Evolutionary conservation across 2,113 vertebrate species (phyloP).

Genomic region (Nibea coibor): DNA sequence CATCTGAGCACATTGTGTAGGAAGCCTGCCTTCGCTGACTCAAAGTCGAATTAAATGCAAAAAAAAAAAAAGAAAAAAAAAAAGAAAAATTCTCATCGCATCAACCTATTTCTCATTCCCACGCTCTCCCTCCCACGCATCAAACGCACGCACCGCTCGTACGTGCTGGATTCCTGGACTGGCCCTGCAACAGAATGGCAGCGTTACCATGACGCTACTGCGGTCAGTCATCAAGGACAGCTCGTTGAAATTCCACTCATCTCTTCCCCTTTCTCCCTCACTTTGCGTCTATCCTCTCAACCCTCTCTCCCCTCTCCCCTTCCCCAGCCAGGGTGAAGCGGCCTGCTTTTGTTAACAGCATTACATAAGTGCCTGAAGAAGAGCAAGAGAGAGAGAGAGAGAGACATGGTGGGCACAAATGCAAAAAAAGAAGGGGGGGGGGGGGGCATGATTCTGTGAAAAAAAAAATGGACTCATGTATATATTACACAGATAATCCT

Average conservation of each 20-base stretch:
- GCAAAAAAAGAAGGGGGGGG: slow-evolving; percentile 13
- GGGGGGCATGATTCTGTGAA: slow-evolving; percentile 38
- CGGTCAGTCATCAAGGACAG: slow-evolving; percentile 65
- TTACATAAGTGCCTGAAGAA: slow-evolving; percentile 73
- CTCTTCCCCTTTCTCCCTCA: slow-evolving; percentile 53
- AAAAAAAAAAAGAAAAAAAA: too few relatives aligned
- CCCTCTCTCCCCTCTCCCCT: slow-evolving; percentile 12
- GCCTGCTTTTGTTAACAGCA: slow-evolving; percentile 77
- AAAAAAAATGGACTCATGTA: slow-evolving; percentile 50
- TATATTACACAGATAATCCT: slow-evolving; percentile 76
- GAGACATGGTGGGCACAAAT: slow-evolving; percentile 19
- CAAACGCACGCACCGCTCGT: slow-evolving; percentile 14
- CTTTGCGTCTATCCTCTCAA: slow-evolving; percentile 53
- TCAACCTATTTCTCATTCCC: slow-evolving; percentile 37
- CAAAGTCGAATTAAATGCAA: slow-evolving; percentile 37
- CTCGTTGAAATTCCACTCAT: slow-evolving; percentile 80
- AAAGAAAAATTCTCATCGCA: slow-evolving; percentile 22
- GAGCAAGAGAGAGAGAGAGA: slow-evolving; percentile 8
- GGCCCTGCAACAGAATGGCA: slow-evolving; percentile 52
- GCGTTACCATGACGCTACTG: slow-evolving; percentile 69
- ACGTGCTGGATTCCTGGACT: slow-evolving; percentile 20
- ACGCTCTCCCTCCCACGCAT: not conserved
- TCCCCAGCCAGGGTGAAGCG: slow-evolving; percentile 39
- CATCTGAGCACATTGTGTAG: slow-evolving; percentile 34
- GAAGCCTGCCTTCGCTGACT: slow-evolving; percentile 18